These are phyloP conservation scores for Seladonia tumulorum DNA, from an alignment of 2,888 invertebrate species.

Conservation along the genomic window DNA sequence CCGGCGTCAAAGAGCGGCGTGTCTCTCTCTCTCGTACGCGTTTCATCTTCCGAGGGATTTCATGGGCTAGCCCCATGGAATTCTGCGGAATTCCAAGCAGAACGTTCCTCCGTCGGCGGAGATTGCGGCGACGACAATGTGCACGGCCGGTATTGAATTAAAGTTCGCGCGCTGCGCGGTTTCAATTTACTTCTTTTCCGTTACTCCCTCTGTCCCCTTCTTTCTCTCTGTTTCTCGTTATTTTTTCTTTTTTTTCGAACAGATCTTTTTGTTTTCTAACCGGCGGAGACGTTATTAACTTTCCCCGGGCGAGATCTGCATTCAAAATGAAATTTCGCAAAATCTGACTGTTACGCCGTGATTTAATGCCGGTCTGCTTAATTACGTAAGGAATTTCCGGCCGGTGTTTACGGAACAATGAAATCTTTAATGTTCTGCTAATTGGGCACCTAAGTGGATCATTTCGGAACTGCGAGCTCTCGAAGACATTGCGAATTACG, in stretches of 20 bases:
- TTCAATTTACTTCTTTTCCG: neutral
- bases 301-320: neutral
- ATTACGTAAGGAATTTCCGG: neutral
- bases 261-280: neutral
- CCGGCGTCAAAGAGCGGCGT: neutral
- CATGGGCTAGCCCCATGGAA: neutral
- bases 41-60: neutral
- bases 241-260: neutral
- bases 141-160: neutral
- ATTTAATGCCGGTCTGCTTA: neutral
- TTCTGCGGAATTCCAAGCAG: neutral
- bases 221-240: neutral
- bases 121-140: neutral
- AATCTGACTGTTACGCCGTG: neutral
- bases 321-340: neutral
- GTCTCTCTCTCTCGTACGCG: neutral
- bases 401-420: neutral
- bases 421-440: neutral
- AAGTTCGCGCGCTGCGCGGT: neutral
- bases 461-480: neutral
- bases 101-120: neutral
- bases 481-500: neutral
- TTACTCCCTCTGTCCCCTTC: neutral
- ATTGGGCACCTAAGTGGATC: neutral
- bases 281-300: neutral